phyloP scores from a whole-genome alignment of 2,797 vertebrate species.

The Pterois miles region DNA sequence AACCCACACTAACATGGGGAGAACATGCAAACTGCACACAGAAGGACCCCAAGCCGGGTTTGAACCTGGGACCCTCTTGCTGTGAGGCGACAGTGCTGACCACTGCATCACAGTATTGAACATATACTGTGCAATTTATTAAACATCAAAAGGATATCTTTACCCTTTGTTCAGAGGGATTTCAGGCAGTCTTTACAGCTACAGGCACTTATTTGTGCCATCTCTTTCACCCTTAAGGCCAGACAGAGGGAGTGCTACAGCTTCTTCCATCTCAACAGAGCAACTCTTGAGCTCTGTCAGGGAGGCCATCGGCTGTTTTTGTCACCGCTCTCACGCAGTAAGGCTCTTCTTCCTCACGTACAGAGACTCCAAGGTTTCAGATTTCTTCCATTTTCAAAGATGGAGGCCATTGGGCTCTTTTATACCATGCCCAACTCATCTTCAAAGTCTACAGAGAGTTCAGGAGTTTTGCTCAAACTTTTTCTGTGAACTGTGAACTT shows the following conservation, averaged over 20 bases:
- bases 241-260: not conserved
- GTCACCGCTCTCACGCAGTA: not conserved
- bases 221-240: constrained; percentile 14
- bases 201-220: not conserved
- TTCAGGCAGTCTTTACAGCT: not conserved
- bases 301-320: constrained; percentile 5
- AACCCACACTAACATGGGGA: too few species aligned
- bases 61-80: too few species aligned
- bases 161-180: not conserved
- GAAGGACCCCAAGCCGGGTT: too few species aligned
- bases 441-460: constrained; percentile 4
- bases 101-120: too few species aligned
- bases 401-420: not conserved
- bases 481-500: not conserved
- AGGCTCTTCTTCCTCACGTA: constrained; percentile 6
- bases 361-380: not conserved
- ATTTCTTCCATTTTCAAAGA: constrained; percentile 22
- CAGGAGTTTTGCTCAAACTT: not conserved
- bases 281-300: not conserved
- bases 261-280: constrained; percentile 7
- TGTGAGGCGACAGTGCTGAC: too few species aligned
- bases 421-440: not conserved
- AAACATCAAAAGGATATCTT: not conserved
- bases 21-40: too few species aligned
- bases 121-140: not conserved